Conservation (phyloP, 2,888 invertebrate genomes). For the Drosophila yooni region DNA sequence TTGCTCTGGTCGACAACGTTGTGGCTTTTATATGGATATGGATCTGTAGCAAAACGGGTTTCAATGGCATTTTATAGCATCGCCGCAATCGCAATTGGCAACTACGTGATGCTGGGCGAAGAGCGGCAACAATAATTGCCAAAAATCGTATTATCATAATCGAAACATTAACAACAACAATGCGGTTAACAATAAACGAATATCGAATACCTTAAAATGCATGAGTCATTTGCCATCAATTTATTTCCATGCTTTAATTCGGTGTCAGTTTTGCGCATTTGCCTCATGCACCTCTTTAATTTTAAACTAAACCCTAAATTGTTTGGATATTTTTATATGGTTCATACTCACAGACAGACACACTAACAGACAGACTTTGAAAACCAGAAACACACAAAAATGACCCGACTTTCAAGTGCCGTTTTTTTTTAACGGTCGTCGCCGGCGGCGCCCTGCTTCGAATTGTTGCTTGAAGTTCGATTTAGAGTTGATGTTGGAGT, state of each 20-base stretch:
- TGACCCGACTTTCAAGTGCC: constrained; percentile 44
- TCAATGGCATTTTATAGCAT: constrained; percentile 45
- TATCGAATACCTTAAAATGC: constrained; percentile 52
- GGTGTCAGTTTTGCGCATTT: constrained; percentile 66
- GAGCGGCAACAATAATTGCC: constrained; percentile 68
- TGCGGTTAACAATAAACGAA: constrained; percentile 50
- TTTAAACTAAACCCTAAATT: constrained; percentile 51
- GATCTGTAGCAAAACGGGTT: constrained; percentile 50
- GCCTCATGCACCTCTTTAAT: constrained; percentile 34
- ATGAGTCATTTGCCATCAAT: constrained; percentile 80
- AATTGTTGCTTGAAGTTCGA: constrained; percentile 10
- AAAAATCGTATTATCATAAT: constrained; percentile 71
- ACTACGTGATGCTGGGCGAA: constrained; percentile 31
- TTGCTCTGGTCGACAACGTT: constrained; percentile 54
- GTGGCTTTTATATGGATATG: constrained; percentile 72
- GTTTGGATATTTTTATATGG: constrained; percentile 38
- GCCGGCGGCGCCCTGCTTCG: constrained; percentile 35
- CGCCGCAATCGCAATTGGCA: constrained; percentile 41
- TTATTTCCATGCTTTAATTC: constrained; percentile 71
- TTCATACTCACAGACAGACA: constrained; percentile 26
- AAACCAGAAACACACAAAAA: constrained; percentile 15
- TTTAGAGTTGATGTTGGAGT: constrained; percentile 6
- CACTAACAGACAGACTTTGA: not conserved
- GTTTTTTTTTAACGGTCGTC: constrained; percentile 11
- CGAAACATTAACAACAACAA: constrained; percentile 61